These are phyloP conservation scores for Trissonchulus sp. DNA, from an alignment of 2,888 invertebrate species.

Conservation along the genomic window DNA sequence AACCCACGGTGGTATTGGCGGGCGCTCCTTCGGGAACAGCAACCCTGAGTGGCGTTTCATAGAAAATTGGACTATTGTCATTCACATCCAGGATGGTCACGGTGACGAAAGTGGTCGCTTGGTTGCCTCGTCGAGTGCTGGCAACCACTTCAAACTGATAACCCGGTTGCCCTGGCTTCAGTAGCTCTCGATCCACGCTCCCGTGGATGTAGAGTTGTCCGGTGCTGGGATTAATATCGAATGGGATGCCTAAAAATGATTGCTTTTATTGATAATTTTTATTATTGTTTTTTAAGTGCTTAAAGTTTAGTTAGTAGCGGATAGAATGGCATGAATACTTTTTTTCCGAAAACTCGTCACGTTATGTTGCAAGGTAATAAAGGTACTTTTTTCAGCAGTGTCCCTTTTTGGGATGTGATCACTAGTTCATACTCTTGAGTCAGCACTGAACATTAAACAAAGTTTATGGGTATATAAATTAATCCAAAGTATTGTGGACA, in stretches of 20 bases:
- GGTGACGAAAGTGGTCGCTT: slow-evolving; percentile 56
- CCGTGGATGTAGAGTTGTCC: slow-evolving; percentile 69
- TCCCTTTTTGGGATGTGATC: no score
- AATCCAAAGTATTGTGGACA: no score
- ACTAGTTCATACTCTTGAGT: no score
- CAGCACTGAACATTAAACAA: no score
- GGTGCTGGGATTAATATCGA: slow-evolving; percentile 7
- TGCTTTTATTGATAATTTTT: no score
- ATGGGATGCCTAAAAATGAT: slow-evolving; percentile 21
- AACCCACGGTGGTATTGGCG: not conserved
- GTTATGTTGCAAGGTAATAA: no score
- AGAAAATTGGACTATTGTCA: slow-evolving; percentile 18
- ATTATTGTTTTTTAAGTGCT: no score
- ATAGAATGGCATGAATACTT: no score
- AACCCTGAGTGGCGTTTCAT: not conserved
- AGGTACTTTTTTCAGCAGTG: no score
- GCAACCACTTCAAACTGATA: not conserved
- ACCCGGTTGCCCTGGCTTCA: slow-evolving; percentile 51
- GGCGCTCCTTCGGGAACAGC: not conserved
- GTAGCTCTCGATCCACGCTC: slow-evolving; percentile 75
- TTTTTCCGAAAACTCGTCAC: no score
- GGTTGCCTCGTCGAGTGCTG: not conserved
- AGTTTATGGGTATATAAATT: no score
- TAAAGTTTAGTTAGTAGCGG: no score
- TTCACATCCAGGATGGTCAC: slow-evolving; percentile 25